Conservation (phyloP, 2,797 vertebrate species). For the Acanthopagrus latus region DNA sequence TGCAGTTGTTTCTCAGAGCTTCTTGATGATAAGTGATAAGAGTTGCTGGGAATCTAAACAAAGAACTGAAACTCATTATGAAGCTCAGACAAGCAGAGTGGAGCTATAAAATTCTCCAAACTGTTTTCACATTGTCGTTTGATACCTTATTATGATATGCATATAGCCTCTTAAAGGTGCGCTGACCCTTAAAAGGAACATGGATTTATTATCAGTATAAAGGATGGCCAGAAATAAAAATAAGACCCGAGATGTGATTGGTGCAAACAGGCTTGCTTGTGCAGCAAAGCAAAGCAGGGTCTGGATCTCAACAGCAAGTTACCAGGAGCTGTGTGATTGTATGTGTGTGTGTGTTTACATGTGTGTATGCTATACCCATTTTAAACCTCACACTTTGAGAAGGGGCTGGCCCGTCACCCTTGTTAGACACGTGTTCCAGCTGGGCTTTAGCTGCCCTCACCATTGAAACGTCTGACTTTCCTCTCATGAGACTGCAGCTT, state of each 20-base stretch:
- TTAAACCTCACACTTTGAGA: constrained; percentile 22
- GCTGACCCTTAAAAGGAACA: too few species aligned
- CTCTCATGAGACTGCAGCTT: constrained; percentile 36
- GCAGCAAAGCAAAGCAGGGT: not conserved
- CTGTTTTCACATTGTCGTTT: not conserved
- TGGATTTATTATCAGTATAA: not conserved
- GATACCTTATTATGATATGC: not conserved
- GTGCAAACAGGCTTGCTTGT: not conserved
- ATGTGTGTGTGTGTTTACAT: constrained; percentile 1
- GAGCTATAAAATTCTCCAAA: not conserved
- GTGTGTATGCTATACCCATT: constrained; percentile 11
- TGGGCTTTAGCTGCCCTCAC: constrained; percentile 52
- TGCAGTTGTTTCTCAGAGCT: too few species aligned
- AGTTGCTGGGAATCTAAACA: too few species aligned
- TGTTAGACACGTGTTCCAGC: constrained; percentile 52
- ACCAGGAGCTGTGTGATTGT: not conserved
- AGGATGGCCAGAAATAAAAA: not conserved
- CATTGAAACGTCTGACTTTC: constrained; percentile 55
- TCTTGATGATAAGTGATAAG: too few species aligned
- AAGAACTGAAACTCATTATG: too few species aligned
- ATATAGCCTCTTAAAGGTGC: too few species aligned
- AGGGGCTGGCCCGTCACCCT: constrained; percentile 33
- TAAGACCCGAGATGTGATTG: constrained; percentile 1
- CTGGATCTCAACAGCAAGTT: constrained; percentile 5
- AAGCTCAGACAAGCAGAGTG: too few species aligned